phyloP scores from a whole-genome alignment of 2,888 invertebrate species.

The Drepana falcataria region DNA sequence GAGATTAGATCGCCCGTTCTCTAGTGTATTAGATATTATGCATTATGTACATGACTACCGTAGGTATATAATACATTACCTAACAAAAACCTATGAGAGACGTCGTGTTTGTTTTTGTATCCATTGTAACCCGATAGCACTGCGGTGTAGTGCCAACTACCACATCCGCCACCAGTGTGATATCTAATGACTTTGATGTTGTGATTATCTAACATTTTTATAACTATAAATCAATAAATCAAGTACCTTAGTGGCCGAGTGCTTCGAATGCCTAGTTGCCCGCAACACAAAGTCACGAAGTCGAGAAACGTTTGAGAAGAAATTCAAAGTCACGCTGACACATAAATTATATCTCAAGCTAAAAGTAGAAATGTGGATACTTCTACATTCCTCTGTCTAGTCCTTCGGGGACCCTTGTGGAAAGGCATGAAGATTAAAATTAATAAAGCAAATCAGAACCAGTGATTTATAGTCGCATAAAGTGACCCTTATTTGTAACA shows the following conservation, averaged over 20 bases:
- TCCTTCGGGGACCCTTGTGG: too few relatives aligned
- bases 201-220: slow-evolving; percentile 3
- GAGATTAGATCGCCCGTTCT: too few relatives aligned
- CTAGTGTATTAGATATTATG: background rate
- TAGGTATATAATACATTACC: too few relatives aligned
- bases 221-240: too few relatives aligned
- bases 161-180: slow-evolving; percentile 48
- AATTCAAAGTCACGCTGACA: too few relatives aligned
- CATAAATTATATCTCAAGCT: too few relatives aligned
- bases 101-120: background rate
- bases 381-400: too few relatives aligned
- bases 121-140: slow-evolving; percentile 31
- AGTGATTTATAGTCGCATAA: slow-evolving; percentile 2
- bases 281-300: too few relatives aligned
- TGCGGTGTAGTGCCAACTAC: slow-evolving; percentile 40
- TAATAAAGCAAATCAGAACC: background rate
- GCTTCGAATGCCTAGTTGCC: too few relatives aligned
- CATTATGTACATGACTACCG: background rate
- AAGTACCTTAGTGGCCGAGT: too few relatives aligned
- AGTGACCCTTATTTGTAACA: slow-evolving; percentile 26
- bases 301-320: too few relatives aligned
- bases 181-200: slow-evolving; percentile 26
- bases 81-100: background rate
- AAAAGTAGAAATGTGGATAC: too few relatives aligned
- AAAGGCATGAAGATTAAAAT: background rate